Conservation (phyloP, 2,113 vertebrate species). For the Jacana jacana region DNA sequence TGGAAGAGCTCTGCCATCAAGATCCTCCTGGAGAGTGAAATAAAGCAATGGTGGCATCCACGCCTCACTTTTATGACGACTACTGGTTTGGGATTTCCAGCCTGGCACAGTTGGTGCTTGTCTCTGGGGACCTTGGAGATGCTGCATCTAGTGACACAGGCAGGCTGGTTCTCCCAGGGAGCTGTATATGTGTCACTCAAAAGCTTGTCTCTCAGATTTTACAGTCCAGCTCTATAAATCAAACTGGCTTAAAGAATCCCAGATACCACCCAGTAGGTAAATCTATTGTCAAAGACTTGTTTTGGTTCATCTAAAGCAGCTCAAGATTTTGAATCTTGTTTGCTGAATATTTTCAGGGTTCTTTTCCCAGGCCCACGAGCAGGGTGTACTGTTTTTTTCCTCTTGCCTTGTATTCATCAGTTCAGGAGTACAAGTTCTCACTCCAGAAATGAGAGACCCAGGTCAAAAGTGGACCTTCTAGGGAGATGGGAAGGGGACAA, state of each 20-base stretch:
- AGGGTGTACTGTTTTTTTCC: background rate
- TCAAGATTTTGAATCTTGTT: background rate
- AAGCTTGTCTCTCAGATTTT: background rate
- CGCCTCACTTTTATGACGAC: background rate
- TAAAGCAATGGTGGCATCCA: background rate
- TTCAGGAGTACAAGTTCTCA: background rate
- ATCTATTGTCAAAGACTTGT: background rate
- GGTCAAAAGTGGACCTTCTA: background rate
- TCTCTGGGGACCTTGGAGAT: background rate
- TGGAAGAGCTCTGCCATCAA: background rate
- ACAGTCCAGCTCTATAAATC: background rate
- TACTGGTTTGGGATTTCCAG: background rate
- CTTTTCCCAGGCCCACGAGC: background rate
- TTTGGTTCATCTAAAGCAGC: background rate
- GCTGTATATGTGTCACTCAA: background rate
- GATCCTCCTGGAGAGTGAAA: background rate
- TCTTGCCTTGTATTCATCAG: background rate
- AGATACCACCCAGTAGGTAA: background rate
- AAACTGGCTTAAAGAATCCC: background rate
- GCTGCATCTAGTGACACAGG: background rate
- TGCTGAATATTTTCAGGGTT: background rate
- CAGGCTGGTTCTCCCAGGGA: background rate
- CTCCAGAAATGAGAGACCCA: background rate
- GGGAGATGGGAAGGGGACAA: background rate
- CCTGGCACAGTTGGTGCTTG: accelerated